Evolutionary conservation across 2,797 vertebrate genomes (phyloP), one percentile per base, ranked within the genome.

Genomic region (Tapirus indicus): DNA sequence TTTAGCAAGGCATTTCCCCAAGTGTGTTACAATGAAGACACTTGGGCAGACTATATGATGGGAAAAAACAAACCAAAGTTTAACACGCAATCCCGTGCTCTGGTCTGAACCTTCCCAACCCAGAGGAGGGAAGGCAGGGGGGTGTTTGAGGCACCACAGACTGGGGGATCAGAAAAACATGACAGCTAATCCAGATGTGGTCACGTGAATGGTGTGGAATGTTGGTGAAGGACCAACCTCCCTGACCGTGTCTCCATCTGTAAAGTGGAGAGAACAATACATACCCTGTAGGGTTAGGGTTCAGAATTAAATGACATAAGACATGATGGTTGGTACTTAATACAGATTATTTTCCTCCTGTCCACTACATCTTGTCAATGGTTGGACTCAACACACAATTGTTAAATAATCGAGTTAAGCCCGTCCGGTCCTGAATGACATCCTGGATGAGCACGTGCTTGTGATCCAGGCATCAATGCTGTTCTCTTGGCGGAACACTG

Each of bases 401-500:
- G 1, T 52, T 52, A 58, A 38, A 38, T 38, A 38, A 35, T 0
- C 27, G 4, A 3, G 56, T 35, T 27, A 25, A 71, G 27, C 10
- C 74, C 21, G 5, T 56, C 21, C 54, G 16, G 5, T 35, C 56
- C 35, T 21, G 29, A 29, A 8, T 29, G 44, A 78, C 62, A 32
- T 29, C 62, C 62, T 64, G 29, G 14, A 32, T 32, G 29, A 32
- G 12, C 35, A 2, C 6, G 7, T 20, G 23, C 75, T 17, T 13
- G 38, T 4, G 20, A 13, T 7, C 18, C 21, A 5, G 12, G 4
- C 25, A 3, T 5, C 3, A 0, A 0, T 1, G 56, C 74, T 72
- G 44, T 18, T 32, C 38, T 56, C 54, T 23, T 18, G 58, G 72
- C 14, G 49, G 47, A 6, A 27, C 0, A 0, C 47, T 12, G 47